phyloP scores from a whole-genome alignment of 2,113 vertebrate genomes.

The Ondatra zibethicus region DNA sequence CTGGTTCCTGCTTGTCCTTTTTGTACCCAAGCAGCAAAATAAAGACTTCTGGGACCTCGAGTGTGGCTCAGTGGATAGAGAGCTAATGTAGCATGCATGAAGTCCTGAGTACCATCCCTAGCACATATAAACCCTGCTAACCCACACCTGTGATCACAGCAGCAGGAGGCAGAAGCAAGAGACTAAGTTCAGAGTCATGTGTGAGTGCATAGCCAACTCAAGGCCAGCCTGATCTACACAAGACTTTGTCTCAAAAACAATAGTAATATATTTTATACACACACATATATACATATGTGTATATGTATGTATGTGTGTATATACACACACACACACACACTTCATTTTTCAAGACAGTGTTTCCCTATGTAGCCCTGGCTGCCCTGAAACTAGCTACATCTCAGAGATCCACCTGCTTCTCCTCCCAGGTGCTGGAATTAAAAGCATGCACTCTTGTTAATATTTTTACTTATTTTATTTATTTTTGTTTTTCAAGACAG shows the following conservation, averaged over 20 bases:
- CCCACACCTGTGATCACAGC: background rate
- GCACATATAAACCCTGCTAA: background rate
- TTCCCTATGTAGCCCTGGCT: background rate
- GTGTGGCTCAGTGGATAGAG: background rate
- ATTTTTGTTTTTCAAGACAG: background rate
- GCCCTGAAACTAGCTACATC: background rate
- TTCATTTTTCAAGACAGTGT: background rate
- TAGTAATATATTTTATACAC: background rate
- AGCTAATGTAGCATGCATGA: background rate
- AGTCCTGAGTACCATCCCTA: background rate
- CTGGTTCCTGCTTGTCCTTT: background rate
- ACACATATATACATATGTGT: too few relatives aligned
- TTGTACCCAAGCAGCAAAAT: background rate
- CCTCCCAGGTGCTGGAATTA: background rate
- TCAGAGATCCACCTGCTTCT: background rate
- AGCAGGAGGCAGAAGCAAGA: background rate
- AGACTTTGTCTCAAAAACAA: background rate
- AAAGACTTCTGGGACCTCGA: background rate
- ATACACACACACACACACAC: background rate
- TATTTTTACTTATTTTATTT: background rate
- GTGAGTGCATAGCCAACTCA: background rate
- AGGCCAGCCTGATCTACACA: background rate
- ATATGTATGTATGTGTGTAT: too few relatives aligned
- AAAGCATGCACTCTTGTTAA: background rate
- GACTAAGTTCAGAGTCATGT: background rate